phyloP scores from a whole-genome alignment of 2,888 invertebrate genomes.

The Apotomis betuletana region DNA sequence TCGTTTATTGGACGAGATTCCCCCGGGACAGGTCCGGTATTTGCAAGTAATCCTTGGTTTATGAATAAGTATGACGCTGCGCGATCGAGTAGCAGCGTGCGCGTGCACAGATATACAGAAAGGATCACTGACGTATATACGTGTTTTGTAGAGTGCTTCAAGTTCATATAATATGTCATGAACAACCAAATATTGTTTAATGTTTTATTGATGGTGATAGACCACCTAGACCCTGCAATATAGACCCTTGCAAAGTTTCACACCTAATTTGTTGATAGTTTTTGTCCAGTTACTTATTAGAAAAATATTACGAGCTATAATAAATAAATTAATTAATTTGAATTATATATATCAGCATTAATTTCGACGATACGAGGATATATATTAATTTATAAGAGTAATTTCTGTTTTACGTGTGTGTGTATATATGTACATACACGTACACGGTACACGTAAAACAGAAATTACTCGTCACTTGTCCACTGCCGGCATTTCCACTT shows the following conservation, averaged over 20 bases:
- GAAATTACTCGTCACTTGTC: background rate
- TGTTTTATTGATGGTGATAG: no score
- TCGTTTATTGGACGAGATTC: conserved; percentile 52
- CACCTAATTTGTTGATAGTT: no score
- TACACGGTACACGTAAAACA: background rate
- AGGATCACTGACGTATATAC: conserved; percentile 2
- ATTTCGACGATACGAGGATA: no score
- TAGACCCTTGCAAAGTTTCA: no score
- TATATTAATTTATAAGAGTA: no score
- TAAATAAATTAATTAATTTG: no score
- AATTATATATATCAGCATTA: no score
- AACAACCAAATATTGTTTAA: background rate
- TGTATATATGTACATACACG: background rate
- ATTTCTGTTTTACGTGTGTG: no score
- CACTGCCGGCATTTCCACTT: conserved; percentile 7
- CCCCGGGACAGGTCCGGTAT: conserved; percentile 52
- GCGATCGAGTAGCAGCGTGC: conserved; percentile 41
- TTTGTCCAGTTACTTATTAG: no score
- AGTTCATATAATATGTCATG: background rate
- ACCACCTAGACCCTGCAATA: no score
- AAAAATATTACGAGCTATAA: no score
- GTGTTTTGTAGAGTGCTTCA: background rate
- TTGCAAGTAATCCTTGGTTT: conserved; percentile 52
- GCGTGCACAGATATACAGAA: conserved; percentile 15
- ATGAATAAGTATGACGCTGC: conserved; percentile 49